Evolutionary conservation across 2,797 vertebrate species (phyloP).

Genomic region (Anas bahamensis): DNA sequence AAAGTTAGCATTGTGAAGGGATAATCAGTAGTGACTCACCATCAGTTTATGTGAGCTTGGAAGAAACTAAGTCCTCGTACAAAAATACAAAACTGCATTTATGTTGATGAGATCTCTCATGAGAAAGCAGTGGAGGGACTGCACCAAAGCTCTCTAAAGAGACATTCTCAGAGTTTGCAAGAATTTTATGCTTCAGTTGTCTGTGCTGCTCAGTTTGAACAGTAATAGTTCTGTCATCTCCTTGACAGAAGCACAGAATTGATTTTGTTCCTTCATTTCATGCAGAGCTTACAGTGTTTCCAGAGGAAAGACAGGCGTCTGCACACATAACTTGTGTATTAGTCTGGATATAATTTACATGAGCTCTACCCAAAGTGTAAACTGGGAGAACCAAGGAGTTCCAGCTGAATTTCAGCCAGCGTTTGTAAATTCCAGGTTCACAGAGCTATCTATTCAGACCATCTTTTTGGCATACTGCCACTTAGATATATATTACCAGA

Average conservation of each 20-base stretch:
- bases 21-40: background rate
- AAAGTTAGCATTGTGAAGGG: background rate
- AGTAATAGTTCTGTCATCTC: constrained; percentile 15
- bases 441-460: background rate
- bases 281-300: background rate
- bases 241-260: background rate
- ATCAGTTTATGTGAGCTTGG: background rate
- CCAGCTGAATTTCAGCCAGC: background rate
- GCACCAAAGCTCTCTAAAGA: background rate
- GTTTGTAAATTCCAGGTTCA: background rate
- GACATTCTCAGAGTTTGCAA: background rate
- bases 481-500: background rate
- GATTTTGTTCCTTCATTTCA: background rate
- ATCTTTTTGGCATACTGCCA: background rate
- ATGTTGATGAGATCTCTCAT: background rate
- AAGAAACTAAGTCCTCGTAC: background rate
- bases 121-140: background rate
- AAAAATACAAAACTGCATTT: background rate
- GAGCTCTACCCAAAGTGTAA: background rate
- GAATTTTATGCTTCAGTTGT: constrained; percentile 4
- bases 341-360: background rate
- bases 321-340: background rate
- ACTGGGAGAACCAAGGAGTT: background rate
- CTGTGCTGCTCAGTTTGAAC: constrained; percentile 10
- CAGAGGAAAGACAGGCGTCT: background rate